phyloP scores from a whole-genome alignment of 2,888 invertebrate species.

The Andrena camellia region DNA sequence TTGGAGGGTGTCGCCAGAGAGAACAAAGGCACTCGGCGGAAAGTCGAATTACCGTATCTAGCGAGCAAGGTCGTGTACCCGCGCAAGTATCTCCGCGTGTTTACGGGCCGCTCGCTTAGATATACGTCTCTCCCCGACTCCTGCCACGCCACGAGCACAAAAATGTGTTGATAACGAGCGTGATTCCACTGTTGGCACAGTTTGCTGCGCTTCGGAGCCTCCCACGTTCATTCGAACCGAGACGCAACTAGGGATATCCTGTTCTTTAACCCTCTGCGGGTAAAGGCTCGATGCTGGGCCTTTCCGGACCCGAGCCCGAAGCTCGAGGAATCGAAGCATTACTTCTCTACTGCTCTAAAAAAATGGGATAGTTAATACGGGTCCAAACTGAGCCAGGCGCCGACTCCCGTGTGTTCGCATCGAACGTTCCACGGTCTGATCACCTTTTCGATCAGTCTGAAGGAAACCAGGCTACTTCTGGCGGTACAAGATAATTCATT shows the following conservation, averaged over 20 bases:
- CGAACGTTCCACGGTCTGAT: too few species aligned
- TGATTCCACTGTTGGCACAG: constrained; percentile 40
- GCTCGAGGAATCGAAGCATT: too few species aligned
- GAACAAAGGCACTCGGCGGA: constrained; percentile 76
- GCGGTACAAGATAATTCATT: too few species aligned
- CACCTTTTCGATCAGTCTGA: too few species aligned
- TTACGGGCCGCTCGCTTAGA: constrained; percentile 33
- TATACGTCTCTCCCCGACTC: constrained; percentile 13
- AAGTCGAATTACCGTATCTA: constrained; percentile 72
- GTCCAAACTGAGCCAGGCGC: too few species aligned
- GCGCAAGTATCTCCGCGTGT: constrained; percentile 54
- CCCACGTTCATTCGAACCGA: background rate
- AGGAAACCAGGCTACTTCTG: too few species aligned
- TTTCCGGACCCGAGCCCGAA: too few species aligned
- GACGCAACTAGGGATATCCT: background rate
- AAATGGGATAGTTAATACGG: too few species aligned
- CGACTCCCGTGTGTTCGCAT: too few species aligned
- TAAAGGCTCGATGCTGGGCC: too few species aligned
- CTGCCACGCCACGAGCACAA: constrained; percentile 40
- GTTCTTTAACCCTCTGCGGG: background rate
- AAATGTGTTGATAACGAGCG: constrained; percentile 44
- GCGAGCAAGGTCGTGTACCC: constrained; percentile 68
- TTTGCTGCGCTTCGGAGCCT: constrained; percentile 19
- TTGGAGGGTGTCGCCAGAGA: constrained; percentile 72
- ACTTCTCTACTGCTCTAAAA: too few species aligned